phyloP scores from a whole-genome alignment of 1,140 invertebrate species.

The Drosophila albomicans region DNA sequence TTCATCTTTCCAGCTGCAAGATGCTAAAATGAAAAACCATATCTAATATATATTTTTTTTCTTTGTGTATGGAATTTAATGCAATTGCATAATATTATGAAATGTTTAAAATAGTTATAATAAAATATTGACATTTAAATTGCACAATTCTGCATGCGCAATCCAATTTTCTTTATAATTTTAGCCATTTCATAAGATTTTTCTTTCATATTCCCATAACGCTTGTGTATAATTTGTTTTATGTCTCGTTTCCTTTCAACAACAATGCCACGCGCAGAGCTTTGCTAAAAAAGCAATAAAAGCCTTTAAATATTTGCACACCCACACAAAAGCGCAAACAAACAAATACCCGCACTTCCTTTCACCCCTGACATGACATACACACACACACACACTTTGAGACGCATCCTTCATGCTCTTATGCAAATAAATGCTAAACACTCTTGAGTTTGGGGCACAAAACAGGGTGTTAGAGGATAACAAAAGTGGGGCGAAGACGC shows the following conservation, averaged over 20 bases:
- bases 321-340: constrained; percentile 72
- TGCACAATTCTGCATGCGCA: not conserved
- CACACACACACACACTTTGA: constrained; percentile 1
- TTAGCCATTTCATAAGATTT: constrained; percentile 10
- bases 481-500: not conserved
- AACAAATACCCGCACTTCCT: constrained; percentile 39
- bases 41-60: no score
- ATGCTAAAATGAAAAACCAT: no score
- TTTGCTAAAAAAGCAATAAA: constrained; percentile 70
- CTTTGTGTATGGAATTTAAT: no score
- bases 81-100: no score
- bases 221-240: constrained; percentile 43
- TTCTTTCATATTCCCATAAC: constrained; percentile 12
- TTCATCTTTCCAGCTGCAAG: not conserved
- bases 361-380: not conserved
- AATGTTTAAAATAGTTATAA: no score
- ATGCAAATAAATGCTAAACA: constrained; percentile 80
- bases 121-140: no score
- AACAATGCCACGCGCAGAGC: constrained; percentile 48
- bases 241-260: constrained; percentile 24
- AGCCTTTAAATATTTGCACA: constrained; percentile 74
- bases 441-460: constrained; percentile 38
- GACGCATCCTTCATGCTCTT: constrained; percentile 53
- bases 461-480: not conserved
- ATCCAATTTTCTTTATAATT: constrained; percentile 17